Conservation (phyloP, 2,888 invertebrate genomes). For the Ephialtes manifestator region DNA sequence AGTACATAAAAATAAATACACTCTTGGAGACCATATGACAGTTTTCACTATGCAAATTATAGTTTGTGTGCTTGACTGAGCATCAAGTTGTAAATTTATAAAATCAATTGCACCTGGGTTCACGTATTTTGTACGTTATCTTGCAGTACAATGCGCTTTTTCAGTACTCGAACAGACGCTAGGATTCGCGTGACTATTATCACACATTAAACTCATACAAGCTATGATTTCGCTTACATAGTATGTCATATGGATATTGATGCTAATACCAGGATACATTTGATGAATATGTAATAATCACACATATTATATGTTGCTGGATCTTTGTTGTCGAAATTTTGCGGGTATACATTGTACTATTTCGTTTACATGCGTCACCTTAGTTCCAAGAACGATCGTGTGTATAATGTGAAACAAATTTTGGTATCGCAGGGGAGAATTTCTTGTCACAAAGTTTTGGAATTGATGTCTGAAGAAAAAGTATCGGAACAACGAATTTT, state of each 20-base stretch:
- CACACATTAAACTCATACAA: slow-evolving; percentile 9
- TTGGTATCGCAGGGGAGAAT: background rate
- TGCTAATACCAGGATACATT: slow-evolving; percentile 11
- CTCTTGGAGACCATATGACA: background rate
- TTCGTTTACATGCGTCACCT: background rate
- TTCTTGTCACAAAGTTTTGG: background rate
- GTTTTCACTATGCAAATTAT: background rate
- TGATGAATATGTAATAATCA: background rate
- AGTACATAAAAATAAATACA: background rate
- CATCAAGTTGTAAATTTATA: background rate
- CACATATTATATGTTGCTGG: background rate
- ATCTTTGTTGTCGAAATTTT: slow-evolving; percentile 30
- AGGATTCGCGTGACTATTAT: slow-evolving; percentile 38
- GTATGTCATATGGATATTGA: slow-evolving; percentile 3
- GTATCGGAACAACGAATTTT: background rate
- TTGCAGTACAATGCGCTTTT: background rate
- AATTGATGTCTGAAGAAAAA: background rate
- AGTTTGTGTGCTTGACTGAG: background rate
- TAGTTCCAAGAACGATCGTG: background rate
- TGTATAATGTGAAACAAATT: background rate
- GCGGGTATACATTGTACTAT: slow-evolving; percentile 1
- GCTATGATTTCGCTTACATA: slow-evolving; percentile 11
- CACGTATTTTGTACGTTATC: background rate
- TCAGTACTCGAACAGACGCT: background rate
- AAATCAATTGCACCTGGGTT: slow-evolving; percentile 28